Base-by-base conservation (phyloP, 1,140 invertebrate species). In the Anastrepha obliqua region DNA sequence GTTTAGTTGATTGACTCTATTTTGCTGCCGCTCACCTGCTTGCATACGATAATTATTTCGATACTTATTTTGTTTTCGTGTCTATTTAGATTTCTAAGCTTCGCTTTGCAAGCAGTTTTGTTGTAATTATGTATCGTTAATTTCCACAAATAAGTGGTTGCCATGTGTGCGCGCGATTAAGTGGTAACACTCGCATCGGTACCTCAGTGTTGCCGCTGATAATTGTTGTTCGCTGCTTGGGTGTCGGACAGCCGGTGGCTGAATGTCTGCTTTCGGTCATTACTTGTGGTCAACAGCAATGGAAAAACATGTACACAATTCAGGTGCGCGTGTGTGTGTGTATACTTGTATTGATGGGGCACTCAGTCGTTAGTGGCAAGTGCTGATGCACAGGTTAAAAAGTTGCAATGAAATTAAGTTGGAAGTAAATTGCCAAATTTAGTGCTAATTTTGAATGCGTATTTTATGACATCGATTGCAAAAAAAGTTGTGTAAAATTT, bases 341-440 rank as follows among this genome's bases (percentile, higher is more conserved):
- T 47, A 29, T 8, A 74, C 8, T 74, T n/a, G 20, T 13, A 55
- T 51, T 81, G 74, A 81, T 55, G 74, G 11, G 3, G 74, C 74
- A 81, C 7, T 58, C 74, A 55, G 47, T 81, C 47, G 47, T 55
- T 81, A 55, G 74, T 81, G 44, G 74, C 74, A 55, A 81, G 74
- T 81, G 47, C 51, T 81, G 74, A 55, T 81, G 44, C 74, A 20
- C 74, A 55, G 74, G 17, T 81, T 51, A 81, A 81, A n/a, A 74
- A 20, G n/a, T 81, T 42, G 44, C 74, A 20, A 55, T 81, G 8
- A 81, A 81, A 55, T 55, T 81, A 81, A 81, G 47, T 20, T 20
- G 74, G 11, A 81, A 81, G 74, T 81, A 55, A 81, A 81, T 81
- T 51, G 17, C 7, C 51, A 67, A 67, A 74, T 74, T 81, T 55